Evolutionary conservation across 35 echinoderm and acorn worm species (phyloP).

Genomic region (Lytechinus pictus): DNA sequence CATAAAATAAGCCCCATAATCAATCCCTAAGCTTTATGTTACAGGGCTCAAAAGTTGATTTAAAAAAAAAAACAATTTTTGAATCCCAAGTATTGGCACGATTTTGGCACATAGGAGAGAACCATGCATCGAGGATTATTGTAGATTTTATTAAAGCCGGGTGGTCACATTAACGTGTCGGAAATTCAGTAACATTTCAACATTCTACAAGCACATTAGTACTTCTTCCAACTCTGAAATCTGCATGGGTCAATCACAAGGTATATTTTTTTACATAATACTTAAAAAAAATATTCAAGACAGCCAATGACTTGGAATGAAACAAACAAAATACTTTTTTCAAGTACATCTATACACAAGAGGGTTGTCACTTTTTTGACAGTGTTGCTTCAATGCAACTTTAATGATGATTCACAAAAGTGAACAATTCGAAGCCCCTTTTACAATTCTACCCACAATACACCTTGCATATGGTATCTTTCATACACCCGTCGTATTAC

Average conservation of each 20-base stretch:
- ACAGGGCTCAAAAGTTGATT: too few species aligned
- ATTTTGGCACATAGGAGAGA: too few species aligned
- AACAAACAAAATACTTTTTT: not conserved
- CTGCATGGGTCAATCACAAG: not conserved
- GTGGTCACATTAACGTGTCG: not conserved
- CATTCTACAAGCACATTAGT: not conserved
- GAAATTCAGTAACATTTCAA: not conserved
- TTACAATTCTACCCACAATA: not conserved
- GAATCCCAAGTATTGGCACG: too few species aligned
- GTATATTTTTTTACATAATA: not conserved
- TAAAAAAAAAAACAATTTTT: too few species aligned
- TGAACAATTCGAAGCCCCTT: not conserved
- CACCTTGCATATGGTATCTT: not conserved
- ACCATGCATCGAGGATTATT: too few species aligned
- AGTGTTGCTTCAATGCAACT: not conserved
- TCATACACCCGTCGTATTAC: not conserved
- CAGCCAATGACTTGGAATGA: not conserved
- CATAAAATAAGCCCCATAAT: too few species aligned
- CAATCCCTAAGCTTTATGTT: too few species aligned
- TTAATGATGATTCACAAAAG: not conserved
- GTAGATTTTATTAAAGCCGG: too few species aligned
- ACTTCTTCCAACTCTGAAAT: slow-evolving; percentile 11
- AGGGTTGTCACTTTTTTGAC: not conserved
- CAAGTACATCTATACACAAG: not conserved
- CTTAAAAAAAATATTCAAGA: not conserved